Evolutionary conservation across 1,140 invertebrate species (phyloP).

Genomic region (Bombus terrestris): DNA sequence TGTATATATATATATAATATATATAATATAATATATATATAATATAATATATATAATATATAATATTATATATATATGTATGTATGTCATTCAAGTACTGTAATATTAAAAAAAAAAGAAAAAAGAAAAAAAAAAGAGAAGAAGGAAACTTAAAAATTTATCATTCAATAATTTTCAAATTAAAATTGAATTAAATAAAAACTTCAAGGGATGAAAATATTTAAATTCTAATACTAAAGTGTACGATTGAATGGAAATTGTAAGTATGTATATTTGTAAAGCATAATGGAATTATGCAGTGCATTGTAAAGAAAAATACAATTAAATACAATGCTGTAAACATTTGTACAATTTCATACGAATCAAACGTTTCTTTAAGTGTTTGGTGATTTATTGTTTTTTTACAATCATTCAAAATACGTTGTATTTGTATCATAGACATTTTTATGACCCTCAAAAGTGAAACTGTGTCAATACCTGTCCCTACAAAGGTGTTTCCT

Average conservation of each 20-base stretch:
- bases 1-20: not conserved
- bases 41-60: too few relatives aligned
- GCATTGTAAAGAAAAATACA: constrained; percentile 32
- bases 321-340: constrained; percentile 15
- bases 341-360: constrained; percentile 28
- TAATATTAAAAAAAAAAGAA: not conserved
- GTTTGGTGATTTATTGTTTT: constrained; percentile 11
- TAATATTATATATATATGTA: not conserved
- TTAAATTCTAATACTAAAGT: constrained; percentile 45
- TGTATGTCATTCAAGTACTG: constrained; percentile 20
- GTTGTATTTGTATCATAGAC: constrained; percentile 3
- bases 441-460: constrained; percentile 23
- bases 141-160: constrained; percentile 3
- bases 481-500: constrained; percentile 82
- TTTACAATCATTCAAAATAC: constrained; percentile 20
- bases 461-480: constrained; percentile 68
- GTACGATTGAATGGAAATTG: constrained; percentile 28
- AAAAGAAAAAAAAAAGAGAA: not conserved
- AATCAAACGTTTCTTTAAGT: not conserved
- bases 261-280: constrained; percentile 35
- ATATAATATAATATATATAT: not conserved
- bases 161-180: constrained; percentile 28
- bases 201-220: constrained; percentile 10
- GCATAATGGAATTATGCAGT: constrained; percentile 32
- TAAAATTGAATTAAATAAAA: constrained; percentile 30